Base-by-base conservation (phyloP, 2,888 invertebrate genomes). In the Uloborus plumipes region DNA sequence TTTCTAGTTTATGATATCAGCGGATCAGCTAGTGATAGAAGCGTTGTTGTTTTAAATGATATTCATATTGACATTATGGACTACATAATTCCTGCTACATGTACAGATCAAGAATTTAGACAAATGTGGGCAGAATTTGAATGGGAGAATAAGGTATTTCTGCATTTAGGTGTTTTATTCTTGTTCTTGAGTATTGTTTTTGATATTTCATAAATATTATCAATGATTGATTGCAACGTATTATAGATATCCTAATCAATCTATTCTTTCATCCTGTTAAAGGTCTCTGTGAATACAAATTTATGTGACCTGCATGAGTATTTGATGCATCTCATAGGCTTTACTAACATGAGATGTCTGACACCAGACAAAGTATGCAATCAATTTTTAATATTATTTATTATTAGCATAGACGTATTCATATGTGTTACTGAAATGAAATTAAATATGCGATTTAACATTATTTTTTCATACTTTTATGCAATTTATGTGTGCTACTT, bases 51-150 rank as follows among this genome's bases (percentile, higher is more conserved):
- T 16, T 91, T 99, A 70, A 98, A 99, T 89, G 99, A 99, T 89
- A 99, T 99, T 88, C 98, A 99, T 90, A 98, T 99, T 88, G 99
- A 99, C 90, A 98, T 99, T 87, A 98, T 99, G 95, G 99, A 99
- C 91, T 98, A 98, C 90, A 98, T 98, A 88, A 94, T 98, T 88
- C 98, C 98, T 22, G 97, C 97, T 18, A 90, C 92, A 58, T 99
- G 99, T 90, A 95, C 94, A 72, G 99, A 99, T 89, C 93, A 94
- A 0, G 99, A 99, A 91, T 99, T 99, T 92, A 91, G 99, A 9
- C 94, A 95, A 90, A 99, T 99, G 99, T 99, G 99, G 99, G 97
- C 98, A 2, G 99, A 99, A 91, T 99, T 99, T 91, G 99, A 99
- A 90, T 99, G 99, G 99, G 99, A 99, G 91, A 99, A 99, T 90